phyloP scores from a whole-genome alignment of 2,888 invertebrate species.

The Nycteola revayana region DNA sequence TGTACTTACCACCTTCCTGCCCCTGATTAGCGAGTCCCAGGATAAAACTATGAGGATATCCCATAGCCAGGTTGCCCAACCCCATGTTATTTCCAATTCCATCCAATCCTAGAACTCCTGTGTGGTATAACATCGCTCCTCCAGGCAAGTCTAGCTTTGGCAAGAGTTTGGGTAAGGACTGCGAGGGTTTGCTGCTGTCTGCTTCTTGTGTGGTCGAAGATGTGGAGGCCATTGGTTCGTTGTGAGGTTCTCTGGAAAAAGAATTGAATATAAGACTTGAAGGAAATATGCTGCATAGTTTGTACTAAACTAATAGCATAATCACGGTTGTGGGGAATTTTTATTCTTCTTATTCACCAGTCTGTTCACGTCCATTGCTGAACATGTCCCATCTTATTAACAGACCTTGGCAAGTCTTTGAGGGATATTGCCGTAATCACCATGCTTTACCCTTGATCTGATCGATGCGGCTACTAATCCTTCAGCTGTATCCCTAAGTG shows the following conservation, averaged over 20 bases:
- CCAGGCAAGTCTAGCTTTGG: conserved; percentile 71
- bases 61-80: conserved; percentile 70
- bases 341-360: too few relatives aligned
- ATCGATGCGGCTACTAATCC: too few relatives aligned
- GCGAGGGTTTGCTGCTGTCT: conserved; percentile 61
- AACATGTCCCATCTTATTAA: too few relatives aligned
- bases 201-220: conserved; percentile 64
- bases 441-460: too few relatives aligned
- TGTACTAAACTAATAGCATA: too few relatives aligned
- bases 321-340: too few relatives aligned
- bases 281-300: too few relatives aligned
- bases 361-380: too few relatives aligned
- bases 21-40: conserved; percentile 74
- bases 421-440: too few relatives aligned
- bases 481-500: too few relatives aligned
- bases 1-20: conserved; percentile 65
- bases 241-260: conserved; percentile 51
- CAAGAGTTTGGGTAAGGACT: conserved; percentile 56
- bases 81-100: conserved; percentile 65
- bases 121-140: conserved; percentile 72
- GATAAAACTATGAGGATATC: conserved; percentile 75
- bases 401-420: too few relatives aligned
- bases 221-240: conserved; percentile 61
- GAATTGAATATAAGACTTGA: too few relatives aligned
- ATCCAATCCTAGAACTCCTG: conserved; percentile 59